Conservation (phyloP, 2,113 vertebrate genomes). For the Echinops telfairi region DNA sequence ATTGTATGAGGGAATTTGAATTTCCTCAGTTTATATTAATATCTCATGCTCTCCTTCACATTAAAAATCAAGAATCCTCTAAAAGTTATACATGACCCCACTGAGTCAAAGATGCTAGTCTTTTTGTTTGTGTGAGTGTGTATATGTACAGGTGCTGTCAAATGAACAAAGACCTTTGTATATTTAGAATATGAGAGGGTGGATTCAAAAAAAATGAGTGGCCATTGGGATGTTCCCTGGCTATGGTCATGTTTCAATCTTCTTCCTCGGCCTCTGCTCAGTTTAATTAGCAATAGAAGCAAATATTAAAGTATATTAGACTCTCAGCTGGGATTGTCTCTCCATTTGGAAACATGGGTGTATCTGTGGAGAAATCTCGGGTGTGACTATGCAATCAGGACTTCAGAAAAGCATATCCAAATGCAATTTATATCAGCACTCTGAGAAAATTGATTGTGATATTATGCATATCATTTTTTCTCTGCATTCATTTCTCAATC, state of each 20-base stretch:
- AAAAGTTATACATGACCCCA: not conserved
- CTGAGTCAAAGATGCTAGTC: not conserved
- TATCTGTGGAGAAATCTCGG: constrained; percentile 61
- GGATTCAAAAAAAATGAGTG: constrained; percentile 39
- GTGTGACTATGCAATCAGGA: constrained; percentile 68
- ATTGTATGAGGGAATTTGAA: not conserved
- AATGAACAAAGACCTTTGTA: constrained; percentile 8
- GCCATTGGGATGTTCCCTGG: not conserved
- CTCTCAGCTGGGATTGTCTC: constrained; percentile 15
- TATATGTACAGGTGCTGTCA: not conserved
- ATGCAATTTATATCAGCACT: constrained; percentile 70
- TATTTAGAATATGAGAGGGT: constrained; percentile 12
- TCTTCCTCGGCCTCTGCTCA: not conserved
- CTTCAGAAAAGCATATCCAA: constrained; percentile 73
- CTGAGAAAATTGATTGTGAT: constrained; percentile 76
- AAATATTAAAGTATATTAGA: constrained; percentile 39
- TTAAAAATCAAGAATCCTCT: constrained; percentile 20
- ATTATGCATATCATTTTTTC: constrained; percentile 76
- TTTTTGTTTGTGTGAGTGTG: not conserved
- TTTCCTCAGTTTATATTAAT: not conserved
- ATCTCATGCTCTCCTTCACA: not conserved
- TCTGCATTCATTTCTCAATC: constrained; percentile 72
- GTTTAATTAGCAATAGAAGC: constrained; percentile 60
- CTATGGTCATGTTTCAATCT: not conserved
- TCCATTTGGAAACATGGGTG: constrained; percentile 62